These are phyloP conservation scores for Glyphotaelius pellucidus DNA, from an alignment of 2,888 invertebrate species.

Conservation along the genomic window DNA sequence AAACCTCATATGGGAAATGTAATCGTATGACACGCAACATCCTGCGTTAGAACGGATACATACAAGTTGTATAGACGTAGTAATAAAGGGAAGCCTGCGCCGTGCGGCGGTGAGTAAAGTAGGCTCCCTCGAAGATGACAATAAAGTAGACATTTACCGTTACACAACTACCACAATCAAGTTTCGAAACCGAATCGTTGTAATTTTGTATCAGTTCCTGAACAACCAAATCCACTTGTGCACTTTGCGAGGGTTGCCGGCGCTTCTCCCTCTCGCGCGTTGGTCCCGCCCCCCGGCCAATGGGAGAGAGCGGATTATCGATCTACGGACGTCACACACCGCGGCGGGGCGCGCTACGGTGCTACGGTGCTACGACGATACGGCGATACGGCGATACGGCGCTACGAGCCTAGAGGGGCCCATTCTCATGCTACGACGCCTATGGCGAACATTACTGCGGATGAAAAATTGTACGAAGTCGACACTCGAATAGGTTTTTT, in stretches of 20 bases:
- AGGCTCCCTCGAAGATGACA: conserved; percentile 48
- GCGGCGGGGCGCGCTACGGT: conserved; percentile 35
- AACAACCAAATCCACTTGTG: conserved; percentile 65
- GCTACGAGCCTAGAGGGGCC: conserved; percentile 57
- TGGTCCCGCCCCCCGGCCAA: conserved; percentile 69
- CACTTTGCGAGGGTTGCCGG: conserved; percentile 66
- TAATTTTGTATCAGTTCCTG: conserved; percentile 64
- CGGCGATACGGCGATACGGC: conserved; percentile 46
- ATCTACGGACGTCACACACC: conserved; percentile 67
- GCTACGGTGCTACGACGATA: conserved; percentile 43
- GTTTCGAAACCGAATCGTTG: conserved; percentile 63
- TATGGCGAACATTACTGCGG: conserved; percentile 52
- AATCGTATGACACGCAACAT: conserved; percentile 44
- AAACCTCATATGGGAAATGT: conserved; percentile 47
- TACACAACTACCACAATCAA: conserved; percentile 60
- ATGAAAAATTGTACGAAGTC: conserved; percentile 37
- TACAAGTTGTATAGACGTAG: neutral
- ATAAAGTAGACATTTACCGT: conserved; percentile 54
- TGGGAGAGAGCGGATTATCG: conserved; percentile 72
- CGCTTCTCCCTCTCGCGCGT: conserved; percentile 59
- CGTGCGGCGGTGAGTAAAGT: neutral
- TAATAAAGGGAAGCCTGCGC: neutral
- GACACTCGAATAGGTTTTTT: conserved; percentile 30
- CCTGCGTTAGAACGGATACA: conserved; percentile 13
- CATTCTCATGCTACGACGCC: conserved; percentile 57